Evolutionary conservation across 53 echinoderm and acorn worm species (phyloP), one percentile per base, ranked within the genome.

Genomic region (Mesocentrotus franciscanus): DNA sequence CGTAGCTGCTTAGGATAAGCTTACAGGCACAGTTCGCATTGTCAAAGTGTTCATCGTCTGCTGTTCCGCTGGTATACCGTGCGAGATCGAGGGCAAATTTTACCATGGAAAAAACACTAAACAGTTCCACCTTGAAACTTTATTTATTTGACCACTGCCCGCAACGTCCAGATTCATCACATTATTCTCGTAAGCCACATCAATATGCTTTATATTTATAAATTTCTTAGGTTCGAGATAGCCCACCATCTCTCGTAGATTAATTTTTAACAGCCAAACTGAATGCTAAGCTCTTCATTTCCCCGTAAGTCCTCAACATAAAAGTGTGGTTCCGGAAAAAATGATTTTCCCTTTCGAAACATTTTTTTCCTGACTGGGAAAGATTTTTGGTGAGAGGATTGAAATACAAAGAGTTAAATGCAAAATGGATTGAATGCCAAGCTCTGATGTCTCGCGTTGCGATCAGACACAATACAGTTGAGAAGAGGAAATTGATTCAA

Each of bases 121-220:
- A n/a, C 33, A 87, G 8, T 26, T 60, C 89, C 58, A 1, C 59
- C 29, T 29, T 15, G 33, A 59, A 58, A 30, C 36, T 12, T 33
- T 33, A 76, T 18, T 42, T 42, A 81, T 58, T 60, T 90, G 90
- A 90, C 90, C 90, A 90, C 90, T 60, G 90, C 90, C 90, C 90
- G 58, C 90, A 59, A 90, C 90, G 90, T 27, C 60, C 32, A 90
- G 20, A 90, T 1, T 27, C 90, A 58, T 32, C 90, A 60, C 60
- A 90, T 16, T 33, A 90, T 9, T 30, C 18, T 81, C 33, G 20
- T 4, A 76, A 9, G 76, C 76, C 11, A 13, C 12, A 9, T 33
- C 14, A 79, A 17, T 20, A 64, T 16, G 39, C 15, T 34, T 4
- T 34, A 78, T 78, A 78, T 10, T 34, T 10, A 4, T 33, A 33